Evolutionary conservation across 2,113 vertebrate genomes (phyloP), one percentile per base, ranked within the genome.

Genomic region (Aspiorhynchus laticeps): DNA sequence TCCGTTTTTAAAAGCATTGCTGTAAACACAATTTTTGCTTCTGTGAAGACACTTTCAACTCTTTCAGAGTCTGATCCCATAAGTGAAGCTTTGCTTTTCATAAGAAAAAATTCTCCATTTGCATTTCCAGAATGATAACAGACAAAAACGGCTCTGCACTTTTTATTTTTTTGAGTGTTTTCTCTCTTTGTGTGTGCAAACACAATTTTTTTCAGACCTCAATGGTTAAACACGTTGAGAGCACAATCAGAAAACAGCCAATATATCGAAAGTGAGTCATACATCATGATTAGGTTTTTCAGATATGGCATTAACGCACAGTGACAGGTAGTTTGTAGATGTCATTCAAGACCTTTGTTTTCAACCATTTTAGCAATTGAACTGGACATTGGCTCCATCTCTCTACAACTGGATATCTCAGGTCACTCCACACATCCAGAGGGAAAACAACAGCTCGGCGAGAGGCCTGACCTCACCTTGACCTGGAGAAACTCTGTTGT

Each of bases 181-280:
- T 78, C 26, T 53, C 26, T 80, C 31, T 69, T 86, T 51, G 43
- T 51, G 26, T 73, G 78, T 59, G 83, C 67, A 84, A 74, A 67
- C 36, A 74, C 48, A 26, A 0, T 81, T 65, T 56, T 81, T 79
- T 71, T 46, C 43, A 38, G 69, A 84, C 31, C 65, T 59, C 33
- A 26, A 4, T 84, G 63, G 21, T 36, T 51, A 74, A 82, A 75
- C 87, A 74, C 67, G 12, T 75, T 89, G 80, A 84, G 85, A 90
- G 82, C 86, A 87, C 79, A 69, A 87, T n/a, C 75, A 82, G 59
- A 51, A 81, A 84, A 84, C 75, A 84, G 41, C 28, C 41, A 69
- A 78, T 53, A 69, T 41, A 80, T 56, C 38, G 15, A 61, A 21
- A 76, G 19, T 10, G 17, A 83, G 48, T 80, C 48, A 61, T 56